Conservation (phyloP, 2,888 invertebrate genomes). For the Sepiola atlantica region DNA sequence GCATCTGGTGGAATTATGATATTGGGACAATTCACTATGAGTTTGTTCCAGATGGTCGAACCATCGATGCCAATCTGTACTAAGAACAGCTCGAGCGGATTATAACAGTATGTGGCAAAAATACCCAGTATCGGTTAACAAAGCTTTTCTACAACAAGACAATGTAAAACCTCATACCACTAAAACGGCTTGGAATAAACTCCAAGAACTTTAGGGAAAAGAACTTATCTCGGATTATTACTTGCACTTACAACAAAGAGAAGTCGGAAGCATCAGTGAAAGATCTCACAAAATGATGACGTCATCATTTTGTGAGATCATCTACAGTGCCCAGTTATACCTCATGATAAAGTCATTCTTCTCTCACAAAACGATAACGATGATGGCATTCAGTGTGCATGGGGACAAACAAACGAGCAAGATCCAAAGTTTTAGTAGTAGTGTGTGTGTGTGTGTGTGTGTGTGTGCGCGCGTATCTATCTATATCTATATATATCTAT, state of each 20-base stretch:
- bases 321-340: too few relatives aligned
- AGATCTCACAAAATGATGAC: too few relatives aligned
- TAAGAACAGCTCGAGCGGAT: not conserved
- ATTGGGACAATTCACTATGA: not conserved
- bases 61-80: constrained; percentile 16
- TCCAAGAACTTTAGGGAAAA: not conserved
- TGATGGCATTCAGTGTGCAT: too few relatives aligned
- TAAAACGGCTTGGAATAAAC: not conserved
- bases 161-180: not conserved
- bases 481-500: too few relatives aligned
- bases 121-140: not conserved
- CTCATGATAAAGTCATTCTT: too few relatives aligned
- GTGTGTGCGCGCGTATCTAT: too few relatives aligned
- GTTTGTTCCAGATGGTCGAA: not conserved
- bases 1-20: not conserved
- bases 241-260: not conserved
- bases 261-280: too few relatives aligned
- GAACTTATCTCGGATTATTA: not conserved
- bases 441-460: too few relatives aligned
- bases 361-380: too few relatives aligned
- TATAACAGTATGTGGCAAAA: not conserved
- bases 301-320: too few relatives aligned
- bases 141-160: not conserved
- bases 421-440: too few relatives aligned
- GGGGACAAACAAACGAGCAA: too few relatives aligned